Evolutionary conservation across 2,888 invertebrate species (phyloP), one percentile per base, ranked within the genome.

Genomic region (Drosophila macrospina): DNA sequence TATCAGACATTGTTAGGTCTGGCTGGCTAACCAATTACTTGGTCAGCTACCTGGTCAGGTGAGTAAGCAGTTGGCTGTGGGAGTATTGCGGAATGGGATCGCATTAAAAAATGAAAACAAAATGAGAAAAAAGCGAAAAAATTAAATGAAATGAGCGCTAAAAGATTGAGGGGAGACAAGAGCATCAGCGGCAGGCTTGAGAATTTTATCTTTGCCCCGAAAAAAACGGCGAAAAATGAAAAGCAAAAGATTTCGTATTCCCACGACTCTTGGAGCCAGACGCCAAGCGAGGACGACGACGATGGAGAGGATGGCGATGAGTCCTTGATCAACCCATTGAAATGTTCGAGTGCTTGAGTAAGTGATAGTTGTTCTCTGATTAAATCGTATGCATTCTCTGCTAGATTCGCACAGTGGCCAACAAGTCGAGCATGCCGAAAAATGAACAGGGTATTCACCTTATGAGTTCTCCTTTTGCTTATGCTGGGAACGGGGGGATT

Each of bases 251-350:
- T 70, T 55, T 52, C 41, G 54, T 41, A 71, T 78, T 79, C 79
- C 79, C 79, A 79, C 79, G 79, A 65, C 82, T 79, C 79, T 74
- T 79, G 75, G 61, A 52, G 75, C 71, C 78, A 78, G 78, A 81
- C 79, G 69, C 74, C 72, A 80, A 64, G 30, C 5, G 34, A 39
- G 36, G 45, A 42, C 42, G 13, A 44, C 24, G 28, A 54, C 36
- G 47, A 54, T 20, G 20, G 20, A 20, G 20, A 20, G 20, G 20
- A 20, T 20, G 20, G 20, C 47, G 47, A 36, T 41, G 64, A 79
- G 82, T 79, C 79, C 79, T 79, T 79, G 79, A 66, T 67, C 63
- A 36, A 61, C 4, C 47, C 72, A 79, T 70, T 75, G 71, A 75
- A 70, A 70, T 47, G 28, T 59, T 10, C 67, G 71, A 56, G 41